These are phyloP conservation scores for Thamnaconus septentrionalis DNA, from an alignment of 2,113 vertebrate species.

Conservation along the genomic window DNA sequence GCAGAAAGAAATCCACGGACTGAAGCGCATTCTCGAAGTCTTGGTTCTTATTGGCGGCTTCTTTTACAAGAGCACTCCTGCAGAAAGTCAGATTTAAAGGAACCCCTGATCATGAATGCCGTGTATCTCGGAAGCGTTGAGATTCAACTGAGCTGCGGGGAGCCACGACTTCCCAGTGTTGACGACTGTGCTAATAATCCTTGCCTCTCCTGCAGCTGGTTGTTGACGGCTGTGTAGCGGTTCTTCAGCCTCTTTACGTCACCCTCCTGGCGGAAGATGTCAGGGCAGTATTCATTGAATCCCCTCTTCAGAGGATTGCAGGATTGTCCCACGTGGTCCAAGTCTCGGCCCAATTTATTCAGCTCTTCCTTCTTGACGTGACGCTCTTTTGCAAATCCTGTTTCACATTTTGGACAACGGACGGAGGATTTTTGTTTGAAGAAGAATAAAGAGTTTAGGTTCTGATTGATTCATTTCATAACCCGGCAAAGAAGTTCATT, in stretches of 20 bases:
- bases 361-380: conserved; percentile 78
- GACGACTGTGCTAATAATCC: conserved; percentile 18
- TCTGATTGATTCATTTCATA: no score
- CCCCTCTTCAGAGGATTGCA: conserved; percentile 83
- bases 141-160: background rate
- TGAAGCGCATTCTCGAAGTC: conserved; percentile 84
- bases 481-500: no score
- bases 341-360: conserved; percentile 80
- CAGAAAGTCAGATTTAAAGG: background rate
- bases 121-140: background rate
- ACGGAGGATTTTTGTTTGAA: background rate
- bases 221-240: conserved; percentile 80
- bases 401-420: background rate
- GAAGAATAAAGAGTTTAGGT: background rate
- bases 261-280: conserved; percentile 82
- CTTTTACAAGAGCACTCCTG: conserved; percentile 82
- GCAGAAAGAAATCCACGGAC: conserved; percentile 86
- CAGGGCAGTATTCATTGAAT: conserved; percentile 88
- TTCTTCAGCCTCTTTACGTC: conserved; percentile 86
- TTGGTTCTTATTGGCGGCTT: conserved; percentile 80
- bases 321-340: conserved; percentile 81
- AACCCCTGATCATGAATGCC: background rate
- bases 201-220: conserved; percentile 87
- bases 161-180: background rate
- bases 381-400: conserved; percentile 78